Conservation (phyloP, 1,140 invertebrate species). For the Diuraphis noxia region DNA sequence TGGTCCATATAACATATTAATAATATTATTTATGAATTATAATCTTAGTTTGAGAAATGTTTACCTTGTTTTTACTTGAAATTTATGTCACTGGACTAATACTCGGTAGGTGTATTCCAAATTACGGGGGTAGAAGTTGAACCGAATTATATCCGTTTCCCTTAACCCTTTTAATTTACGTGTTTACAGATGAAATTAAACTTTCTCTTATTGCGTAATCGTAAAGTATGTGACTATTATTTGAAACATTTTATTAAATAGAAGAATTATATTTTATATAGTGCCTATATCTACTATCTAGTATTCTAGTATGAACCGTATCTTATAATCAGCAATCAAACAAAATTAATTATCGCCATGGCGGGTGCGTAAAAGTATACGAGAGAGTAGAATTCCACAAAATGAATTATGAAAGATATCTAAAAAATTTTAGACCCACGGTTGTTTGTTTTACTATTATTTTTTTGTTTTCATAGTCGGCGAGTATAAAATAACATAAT, state of each 20-base stretch:
- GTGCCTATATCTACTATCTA: background rate
- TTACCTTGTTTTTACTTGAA: background rate
- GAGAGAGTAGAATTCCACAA: background rate
- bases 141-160: background rate
- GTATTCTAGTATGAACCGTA: background rate
- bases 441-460: background rate
- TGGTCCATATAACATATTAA: constrained; percentile 2
- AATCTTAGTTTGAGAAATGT: background rate
- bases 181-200: background rate
- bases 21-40: background rate
- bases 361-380: background rate
- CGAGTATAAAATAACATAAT: background rate
- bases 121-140: background rate
- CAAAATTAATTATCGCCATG: background rate
- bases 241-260: background rate
- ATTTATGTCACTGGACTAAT: background rate
- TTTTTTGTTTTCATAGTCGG: background rate
- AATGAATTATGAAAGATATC: background rate
- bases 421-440: background rate
- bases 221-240: background rate
- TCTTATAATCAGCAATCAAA: background rate
- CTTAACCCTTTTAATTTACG: background rate
- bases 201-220: background rate
- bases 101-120: background rate
- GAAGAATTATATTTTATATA: background rate